Base-by-base conservation (phyloP, 2,888 invertebrate species). In the Octonoba sinensis region DNA sequence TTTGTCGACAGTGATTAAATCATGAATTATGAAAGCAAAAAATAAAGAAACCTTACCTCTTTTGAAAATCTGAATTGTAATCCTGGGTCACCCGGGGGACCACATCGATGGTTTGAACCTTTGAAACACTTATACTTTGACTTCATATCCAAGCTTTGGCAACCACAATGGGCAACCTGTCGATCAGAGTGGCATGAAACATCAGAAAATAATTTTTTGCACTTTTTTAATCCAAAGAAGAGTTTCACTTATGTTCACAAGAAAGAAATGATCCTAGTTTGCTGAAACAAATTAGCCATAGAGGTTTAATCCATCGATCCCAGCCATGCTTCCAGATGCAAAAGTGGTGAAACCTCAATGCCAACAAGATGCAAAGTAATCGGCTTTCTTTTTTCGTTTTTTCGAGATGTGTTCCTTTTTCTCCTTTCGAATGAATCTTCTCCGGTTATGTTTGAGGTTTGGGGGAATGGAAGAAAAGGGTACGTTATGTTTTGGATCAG, bases 401-500 rank as follows among this genome's bases (percentile, higher is more conserved):
- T 36, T 36, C 13, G 18, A 20, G 15, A 49, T 46, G 12, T 13
- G n/a, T 56, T 59, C 51, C 67, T 64, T 46, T 69, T 57, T 54
- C 44, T 56, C 36, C 24, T 75, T 54, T 66, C n/a, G 49, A 51
- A 51, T 24, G 44, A 64, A 16, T 46, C 47, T 36, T 56, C 20
- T 60, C 36, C 36, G 36, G 36, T 66, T 51, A 49, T 36, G 44
- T 49, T 66, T 20, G 72, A 49, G 73, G 69, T 62, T 66, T 66
- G 16, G 22, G 46, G 24, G 56, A 57, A 51, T 24, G 65, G 49
- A 27, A 64, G 51, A 51, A 57, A 67, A 71, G 54, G 65, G 73
- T 73, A 73, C 79, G 73, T 62, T 47, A 54, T 69, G 74, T 82
- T 82, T 82, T 75, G 81, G 81, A 82, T 82, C 81, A 82, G 81